A percentile compares a stretch with the other conserved stretches of the same genome.
Evolutionary conservation across 92 coral and sea anemone species (phyloP).

Genomic region (Zoanthus gigantus): DNA sequence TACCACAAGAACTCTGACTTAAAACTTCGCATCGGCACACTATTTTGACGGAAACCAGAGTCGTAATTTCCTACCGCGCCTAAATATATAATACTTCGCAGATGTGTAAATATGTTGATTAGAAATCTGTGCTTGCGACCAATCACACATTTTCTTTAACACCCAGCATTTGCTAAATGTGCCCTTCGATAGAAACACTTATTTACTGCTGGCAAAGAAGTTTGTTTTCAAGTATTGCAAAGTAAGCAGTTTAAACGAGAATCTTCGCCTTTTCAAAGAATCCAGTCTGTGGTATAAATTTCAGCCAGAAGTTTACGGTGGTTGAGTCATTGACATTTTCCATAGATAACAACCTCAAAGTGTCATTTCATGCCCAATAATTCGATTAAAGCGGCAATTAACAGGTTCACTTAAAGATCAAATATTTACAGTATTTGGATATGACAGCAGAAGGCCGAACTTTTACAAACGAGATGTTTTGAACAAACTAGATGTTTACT

Average conservation of each 20-base stretch:
- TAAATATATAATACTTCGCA: conserved; percentile 40
- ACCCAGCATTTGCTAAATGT: conserved; percentile 5
- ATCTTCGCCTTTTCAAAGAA: background rate
- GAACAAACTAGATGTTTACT: background rate
- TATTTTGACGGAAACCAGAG: conserved; percentile 56
- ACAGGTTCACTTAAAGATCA: conserved; percentile 40
- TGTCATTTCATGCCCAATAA: conserved; percentile 37
- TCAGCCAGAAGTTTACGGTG: conserved; percentile 1
- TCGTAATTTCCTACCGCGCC: conserved; percentile 44
- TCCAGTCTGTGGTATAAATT: background rate
- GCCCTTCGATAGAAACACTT: background rate
- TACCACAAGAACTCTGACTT: conserved; percentile 19
- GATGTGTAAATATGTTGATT: conserved; percentile 49
- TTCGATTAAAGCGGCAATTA: conserved; percentile 51
- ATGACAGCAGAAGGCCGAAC: conserved; percentile 31
- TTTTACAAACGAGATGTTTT: background rate
- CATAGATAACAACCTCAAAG: conserved; percentile 47
- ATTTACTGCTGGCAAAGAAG: background rate
- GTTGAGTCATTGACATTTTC: conserved; percentile 32
- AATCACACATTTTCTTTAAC: conserved; percentile 41
- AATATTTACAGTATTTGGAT: conserved; percentile 46
- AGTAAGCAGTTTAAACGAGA: background rate
- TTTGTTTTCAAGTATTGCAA: background rate
- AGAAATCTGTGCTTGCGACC: background rate
- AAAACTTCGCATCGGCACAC: conserved; percentile 12